Evolutionary conservation across 2,797 vertebrate species (phyloP), one percentile per base, ranked within the genome.

Genomic region (Microctenopoma lineatum): DNA sequence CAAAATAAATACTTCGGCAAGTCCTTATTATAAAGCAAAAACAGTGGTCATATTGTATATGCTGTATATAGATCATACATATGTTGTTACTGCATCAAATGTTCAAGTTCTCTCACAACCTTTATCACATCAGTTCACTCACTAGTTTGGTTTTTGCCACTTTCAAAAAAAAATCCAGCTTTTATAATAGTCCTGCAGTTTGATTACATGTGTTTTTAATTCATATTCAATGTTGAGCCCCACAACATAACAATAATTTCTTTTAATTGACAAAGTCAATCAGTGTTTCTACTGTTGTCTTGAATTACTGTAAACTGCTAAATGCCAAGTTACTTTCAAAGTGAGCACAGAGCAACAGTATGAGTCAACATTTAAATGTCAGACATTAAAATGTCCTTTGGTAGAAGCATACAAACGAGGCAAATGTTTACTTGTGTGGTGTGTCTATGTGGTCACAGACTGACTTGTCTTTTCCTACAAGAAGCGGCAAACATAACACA

Each of bases 391-490:
- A 62, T 39, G 10, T 50, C 47, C 3, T 56, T 5, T 21, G 2
- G 29, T 11, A 36, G 44, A 46, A 10, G 16, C 2, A 1, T 59
- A 41, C 66, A 55, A 9, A 2, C 3, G 13, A 12, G 1, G 1
- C 21, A 5, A 18, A 1, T 88, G 81, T 83, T 84, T 80, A 66
- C 68, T 72, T 46, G n/a, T 36, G 36, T 0, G 0, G 13, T 14
- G 26, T 1, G 9, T 32, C 21, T 60, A 2, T 85, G 89, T 75
- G 88, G 86, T 83, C 69, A 70, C 26, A 59, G 34, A 18, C 41
- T 71, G 16, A 66, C 34, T 48, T 55, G 2, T 34, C 6, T 10
- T 52, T 59, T 41, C 21, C 18, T 46, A 26, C 12, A 18, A 0
- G 0, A 15, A 21, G 63, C 46, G 16, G 3, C 11, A 11, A 11